Base-by-base conservation (phyloP, 2,797 vertebrate genomes). In the Rhincodon typus region DNA sequence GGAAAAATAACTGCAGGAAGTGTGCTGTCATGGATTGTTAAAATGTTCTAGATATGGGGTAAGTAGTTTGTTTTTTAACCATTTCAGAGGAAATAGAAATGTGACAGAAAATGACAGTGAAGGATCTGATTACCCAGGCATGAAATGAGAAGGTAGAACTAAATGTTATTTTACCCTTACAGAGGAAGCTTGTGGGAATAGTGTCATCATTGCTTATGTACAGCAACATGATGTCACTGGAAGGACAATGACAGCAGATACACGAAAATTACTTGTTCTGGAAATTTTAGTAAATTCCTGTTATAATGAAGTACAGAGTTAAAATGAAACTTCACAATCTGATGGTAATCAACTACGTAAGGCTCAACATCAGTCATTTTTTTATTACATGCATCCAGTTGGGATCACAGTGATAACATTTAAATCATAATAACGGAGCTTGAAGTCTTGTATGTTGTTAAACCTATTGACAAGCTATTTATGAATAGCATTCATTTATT, bases 401-500 rank as follows among this genome's bases (percentile, higher is more conserved):
- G 94, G 95, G 94, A 96, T 96, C 96, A 0, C 96, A 96, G 96
- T 96, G 96, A 96, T 97, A 96, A 96, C 96, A 96, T 96, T 97
- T 96, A 96, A 96, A 96, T 97, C 97, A 96, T 96, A 84, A 94
- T 97, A 98, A 97, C 96, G 97, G 97, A 82, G 30, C 82, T 87
- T 87, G 84, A 95, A 98, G 96, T 96, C 96, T 96, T 96, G 96
- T 96, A 97, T 96, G 96, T 95, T 70, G 53, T 66, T 96, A 97
- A 97, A 96, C 96, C 96, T 97, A 96, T 53, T 72, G 67, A 50
- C 74, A 74, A 94, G 53, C 87, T 96, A 97, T 97, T 97, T 97
- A 62, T 62, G 12, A 96, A 97, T 97, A 97, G 96, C 95, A 95
- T 97, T 97, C 96, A 96, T 96, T 97, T 97, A 96, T 96, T 97